These are phyloP conservation scores for Eclectus roratus DNA, from an alignment of 2,113 vertebrate genomes.

Conservation along the genomic window DNA sequence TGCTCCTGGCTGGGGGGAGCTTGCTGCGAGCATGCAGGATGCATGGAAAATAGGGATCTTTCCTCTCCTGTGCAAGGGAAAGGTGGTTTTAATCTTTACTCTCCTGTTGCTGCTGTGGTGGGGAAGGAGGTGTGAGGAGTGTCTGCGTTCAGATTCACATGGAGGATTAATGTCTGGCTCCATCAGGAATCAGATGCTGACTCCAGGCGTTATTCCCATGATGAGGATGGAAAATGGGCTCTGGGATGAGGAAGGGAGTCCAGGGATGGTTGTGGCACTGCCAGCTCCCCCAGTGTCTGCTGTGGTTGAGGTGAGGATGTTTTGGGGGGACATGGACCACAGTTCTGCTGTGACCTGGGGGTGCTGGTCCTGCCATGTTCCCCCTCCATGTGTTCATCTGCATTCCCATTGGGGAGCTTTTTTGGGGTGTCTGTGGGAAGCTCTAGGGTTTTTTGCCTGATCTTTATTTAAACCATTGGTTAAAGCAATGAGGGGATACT, in stretches of 20 bases:
- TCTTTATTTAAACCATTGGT: neutral
- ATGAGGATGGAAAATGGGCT: neutral
- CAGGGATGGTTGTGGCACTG: neutral
- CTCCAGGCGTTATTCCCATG: neutral
- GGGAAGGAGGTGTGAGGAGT: neutral
- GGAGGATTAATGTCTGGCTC: neutral
- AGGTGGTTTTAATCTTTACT: neutral
- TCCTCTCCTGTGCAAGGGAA: neutral
- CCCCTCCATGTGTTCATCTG: accelerated
- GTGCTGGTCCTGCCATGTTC: neutral
- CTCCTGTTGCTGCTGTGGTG: neutral
- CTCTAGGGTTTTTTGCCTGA: neutral
- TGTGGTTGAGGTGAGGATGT: neutral
- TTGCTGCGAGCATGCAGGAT: neutral
- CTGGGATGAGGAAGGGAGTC: neutral
- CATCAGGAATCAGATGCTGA: neutral
- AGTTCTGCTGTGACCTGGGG: neutral
- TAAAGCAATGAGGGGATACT: neutral
- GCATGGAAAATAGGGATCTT: neutral
- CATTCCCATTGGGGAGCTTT: neutral
- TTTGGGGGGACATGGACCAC: neutral
- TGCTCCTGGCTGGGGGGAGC: neutral
- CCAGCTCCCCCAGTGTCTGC: neutral
- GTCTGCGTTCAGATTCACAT: neutral
- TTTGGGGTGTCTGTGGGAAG: neutral